Evolutionary conservation across 2,797 vertebrate species (phyloP), one percentile per base, ranked within the genome.

Genomic region (Ibycter americanus): DNA sequence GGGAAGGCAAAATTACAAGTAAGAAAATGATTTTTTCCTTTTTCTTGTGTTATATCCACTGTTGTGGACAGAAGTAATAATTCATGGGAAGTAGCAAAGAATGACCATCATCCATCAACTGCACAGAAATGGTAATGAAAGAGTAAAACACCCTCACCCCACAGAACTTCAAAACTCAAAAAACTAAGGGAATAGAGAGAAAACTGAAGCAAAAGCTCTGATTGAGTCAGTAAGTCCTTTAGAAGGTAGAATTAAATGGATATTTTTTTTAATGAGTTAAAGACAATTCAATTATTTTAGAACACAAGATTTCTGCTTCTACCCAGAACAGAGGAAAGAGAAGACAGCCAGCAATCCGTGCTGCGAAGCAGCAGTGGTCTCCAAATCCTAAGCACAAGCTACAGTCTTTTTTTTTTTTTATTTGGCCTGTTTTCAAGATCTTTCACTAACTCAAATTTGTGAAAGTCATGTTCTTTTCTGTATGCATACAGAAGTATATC

Each of bases 51-150:
- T 88, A 79, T 29, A 91, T 36, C 46, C 58, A 76, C 32, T 86
- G 14, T 17, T 58, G 36, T 65, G 61, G 63, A 65, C 65, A 91
- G 72, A 88, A 90, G 63, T 68, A 90, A 93, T 89, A 92, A 92
- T 83, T 87, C 84, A 92, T 25, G 38, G 59, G 46, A 95, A 78
- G 46, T 12, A 95, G 62, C 21, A 56, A 87, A 91, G 71, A 89
- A 92, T 40, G 46, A 89, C 42, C 65, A 68, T 36, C 87, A 93
- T 92, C 65, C 83, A 95, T 95, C 89, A 94, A 61, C 29, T 78
- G 44, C 26, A 86, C 34, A 86, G 68, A 61, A 83, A 86, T 38
- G 5, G 15, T 62, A 88, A 91, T 54, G 58, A 78, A 80, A 73
- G 52, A 89, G 49, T 56, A 74, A 89, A 92, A 59, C 9, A 51